Base-by-base conservation (phyloP, 1,140 invertebrate genomes). In the Sesamia nonagrioides region DNA sequence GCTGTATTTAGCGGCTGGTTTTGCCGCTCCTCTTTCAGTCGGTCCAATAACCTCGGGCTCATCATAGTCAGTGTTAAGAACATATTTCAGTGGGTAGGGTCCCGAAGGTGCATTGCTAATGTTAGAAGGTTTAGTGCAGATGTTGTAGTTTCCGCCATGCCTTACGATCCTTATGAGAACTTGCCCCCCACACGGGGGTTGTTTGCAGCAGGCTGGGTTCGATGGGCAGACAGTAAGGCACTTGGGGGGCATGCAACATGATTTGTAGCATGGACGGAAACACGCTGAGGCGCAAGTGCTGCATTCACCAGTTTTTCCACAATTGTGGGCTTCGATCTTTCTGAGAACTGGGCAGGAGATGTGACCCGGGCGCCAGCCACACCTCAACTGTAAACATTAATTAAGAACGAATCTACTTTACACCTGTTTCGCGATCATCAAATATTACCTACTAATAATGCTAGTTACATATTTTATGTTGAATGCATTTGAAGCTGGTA, bases 281-380 rank as follows among this genome's bases (percentile, higher is more conserved):
- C 90, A 92, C 6, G 35, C 61, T 11, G 89, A 86, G 0, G 85
- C 56, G 17, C 87, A 91, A 5, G 85, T 79, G 21, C 82, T 74
- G 61, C 91, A 93, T 58, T 88, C 84, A 11, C 82, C 86, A 33
- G 77, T 52, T 82, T 91, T 92, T 77, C 85, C 82, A 58, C 91
- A 89, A 60, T 92, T 91, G 75, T 95, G 90, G 52, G 88, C 86
- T 77, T 93, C 92, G 7, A 94, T 94, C 79, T 83, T 88, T 82
- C 83, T 88, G 0, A 94, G 84, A 11, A 93, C 92, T 40, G 88
- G 80, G 71, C 92, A 94, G n/a, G 91, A 89, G 72, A 94, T 92
- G 82, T 94, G 93, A 42, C 93, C 93, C 0, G 93, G 93, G 1
- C 93, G 91, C 93, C 92, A 94, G 8, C 93, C 93, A 58, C 93